These are phyloP conservation scores for Pedicia rivosa DNA, from an alignment of 2,888 invertebrate species.

Conservation along the genomic window DNA sequence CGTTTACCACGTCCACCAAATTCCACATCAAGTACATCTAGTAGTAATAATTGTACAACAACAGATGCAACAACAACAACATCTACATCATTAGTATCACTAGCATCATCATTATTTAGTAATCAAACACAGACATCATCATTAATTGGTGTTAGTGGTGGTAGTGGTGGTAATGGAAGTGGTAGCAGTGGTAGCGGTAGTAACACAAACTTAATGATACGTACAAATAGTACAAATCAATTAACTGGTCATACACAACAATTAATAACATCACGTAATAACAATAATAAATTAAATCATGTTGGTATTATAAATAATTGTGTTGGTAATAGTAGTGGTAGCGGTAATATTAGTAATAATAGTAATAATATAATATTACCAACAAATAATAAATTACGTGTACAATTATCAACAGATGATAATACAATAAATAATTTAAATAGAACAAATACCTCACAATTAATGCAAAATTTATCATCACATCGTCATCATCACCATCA, in stretches of 20 bases:
- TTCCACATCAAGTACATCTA: constrained; percentile 3
- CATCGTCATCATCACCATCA: constrained; percentile 11
- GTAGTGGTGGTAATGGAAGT: constrained; percentile 9
- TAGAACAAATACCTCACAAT: constrained; percentile 5
- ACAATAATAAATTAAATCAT: background rate
- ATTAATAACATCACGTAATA: background rate
- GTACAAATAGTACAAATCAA: constrained; percentile 13
- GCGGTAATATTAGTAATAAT: constrained; percentile 1
- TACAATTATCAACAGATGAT: constrained; percentile 8
- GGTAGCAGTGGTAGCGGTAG: constrained; percentile 9
- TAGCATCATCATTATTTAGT: background rate
- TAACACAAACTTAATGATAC: constrained; percentile 10
- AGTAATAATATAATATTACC: constrained; percentile 3
- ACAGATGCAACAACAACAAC: background rate
- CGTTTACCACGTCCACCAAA: constrained; percentile 58
- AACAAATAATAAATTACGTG: constrained; percentile 7
- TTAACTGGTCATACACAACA: constrained; percentile 8
- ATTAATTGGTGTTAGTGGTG: constrained; percentile 9
- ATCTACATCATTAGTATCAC: background rate
- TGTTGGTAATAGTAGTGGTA: background rate
- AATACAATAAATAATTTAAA: constrained; percentile 5
- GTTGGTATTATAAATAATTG: background rate
- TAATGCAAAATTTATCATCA: constrained; percentile 12
- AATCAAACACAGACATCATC: background rate
- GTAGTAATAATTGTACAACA: constrained; percentile 1